Base-by-base conservation (phyloP, 2,888 invertebrate species). In the Amphipyra tragopoginis region DNA sequence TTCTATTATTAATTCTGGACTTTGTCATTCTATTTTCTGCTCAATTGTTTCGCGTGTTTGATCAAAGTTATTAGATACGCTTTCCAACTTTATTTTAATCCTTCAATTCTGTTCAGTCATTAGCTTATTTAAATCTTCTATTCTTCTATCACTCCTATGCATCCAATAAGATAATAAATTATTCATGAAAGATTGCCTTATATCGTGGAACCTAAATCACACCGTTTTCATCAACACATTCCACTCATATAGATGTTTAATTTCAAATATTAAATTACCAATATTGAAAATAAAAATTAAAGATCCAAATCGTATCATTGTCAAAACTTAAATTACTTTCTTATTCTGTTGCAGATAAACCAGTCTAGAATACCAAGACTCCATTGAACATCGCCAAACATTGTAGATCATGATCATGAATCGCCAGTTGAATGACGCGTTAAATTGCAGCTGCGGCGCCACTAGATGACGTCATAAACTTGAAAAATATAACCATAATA, bases 361-460 rank as follows among this genome's bases (percentile, higher is more conserved):
- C 15, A 44, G 13, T 57, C 56, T 4, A 0, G 42, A 64, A 64
- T 44, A 65, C 14, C 21, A 29, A 40, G 49, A 39, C 40, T 10
- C 14, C 44, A 54, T 63, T 53, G 42, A 65, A 33, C 53, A 52
- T 59, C 39, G 38, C 44, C 57, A 36, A 75, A 63, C 36, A 65
- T 55, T 61, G 60, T 74, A 68, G 65, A 60, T 69, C 60, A 54
- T 54, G 54, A 67, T 63, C 75, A 64, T 77, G 69, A 74, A 75
- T 75, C 59, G 79, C 61, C 67, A 58, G 72, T 64, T 63, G 70
- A 78, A 78, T 78, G 65, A 77, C 67, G 65, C 72, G 65, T 78
- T 62, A 77, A 77, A 77, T 77, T 78, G 67, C 67, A 69, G 53
- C 61, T 26, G 50, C 55, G 77, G 72, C 75, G 77, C 70, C 79